These are phyloP conservation scores for Wiebesia pumilae DNA, from an alignment of 1,140 invertebrate species.

Conservation along the genomic window DNA sequence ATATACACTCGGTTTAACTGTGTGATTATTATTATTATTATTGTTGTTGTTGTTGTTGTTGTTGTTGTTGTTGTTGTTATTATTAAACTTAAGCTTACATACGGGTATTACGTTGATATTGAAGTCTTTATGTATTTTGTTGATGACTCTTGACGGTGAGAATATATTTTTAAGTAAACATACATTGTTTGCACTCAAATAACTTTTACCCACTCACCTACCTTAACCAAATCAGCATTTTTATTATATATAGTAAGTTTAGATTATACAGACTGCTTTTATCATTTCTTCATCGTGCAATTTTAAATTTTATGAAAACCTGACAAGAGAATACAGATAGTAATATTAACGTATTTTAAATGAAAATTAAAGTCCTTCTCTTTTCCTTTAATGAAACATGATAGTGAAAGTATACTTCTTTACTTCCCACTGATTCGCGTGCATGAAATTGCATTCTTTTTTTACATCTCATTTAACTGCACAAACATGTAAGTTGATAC, in stretches of 20 bases:
- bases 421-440: neutral
- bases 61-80: too few relatives aligned
- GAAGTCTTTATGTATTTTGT: neutral
- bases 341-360: neutral
- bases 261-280: neutral
- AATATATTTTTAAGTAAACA: neutral
- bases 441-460: neutral
- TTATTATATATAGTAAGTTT: neutral
- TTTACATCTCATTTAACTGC: neutral
- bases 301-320: neutral
- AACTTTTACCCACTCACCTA: neutral
- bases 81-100: too few relatives aligned
- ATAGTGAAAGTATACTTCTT: conserved; percentile 5
- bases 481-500: neutral
- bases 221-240: neutral
- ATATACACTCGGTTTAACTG: too few relatives aligned
- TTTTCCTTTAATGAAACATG: neutral
- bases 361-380: conserved; percentile 8
- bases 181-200: neutral
- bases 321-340: neutral
- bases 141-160: neutral
- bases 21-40: too few relatives aligned
- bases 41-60: too few relatives aligned
- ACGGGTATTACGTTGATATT: too few relatives aligned
- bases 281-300: neutral